Percentiles rank a stretch among this genome's conserved stretches.
Evolutionary conservation across 2,113 vertebrate genomes (phyloP).

Genomic region (Chinchilla lanigera): DNA sequence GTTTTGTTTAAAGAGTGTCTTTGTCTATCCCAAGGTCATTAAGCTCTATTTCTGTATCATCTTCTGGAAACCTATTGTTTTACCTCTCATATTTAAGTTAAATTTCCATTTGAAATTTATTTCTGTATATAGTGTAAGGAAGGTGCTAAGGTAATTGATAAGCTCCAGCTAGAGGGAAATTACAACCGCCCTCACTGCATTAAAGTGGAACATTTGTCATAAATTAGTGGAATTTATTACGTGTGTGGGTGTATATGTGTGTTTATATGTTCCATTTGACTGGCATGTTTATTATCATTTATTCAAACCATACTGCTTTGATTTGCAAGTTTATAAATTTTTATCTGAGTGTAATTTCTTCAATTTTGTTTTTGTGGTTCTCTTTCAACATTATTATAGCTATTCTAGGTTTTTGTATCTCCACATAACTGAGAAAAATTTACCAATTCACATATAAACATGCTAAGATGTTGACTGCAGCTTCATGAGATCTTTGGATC

Average conservation of each 20-base stretch:
- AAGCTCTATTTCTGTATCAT: not conserved
- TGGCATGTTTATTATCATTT: not conserved
- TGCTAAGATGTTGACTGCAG: not conserved
- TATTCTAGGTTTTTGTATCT: not conserved
- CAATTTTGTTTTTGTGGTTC: not conserved
- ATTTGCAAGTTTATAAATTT: not conserved
- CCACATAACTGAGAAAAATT: not conserved
- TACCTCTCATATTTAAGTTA: not conserved
- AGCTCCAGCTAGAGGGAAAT: not conserved
- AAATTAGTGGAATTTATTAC: not conserved
- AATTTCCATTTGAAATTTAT: not conserved
- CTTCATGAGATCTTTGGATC: not conserved
- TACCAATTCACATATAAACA: not conserved
- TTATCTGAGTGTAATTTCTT: not conserved
- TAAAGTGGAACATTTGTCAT: not conserved
- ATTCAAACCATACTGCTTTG: not conserved
- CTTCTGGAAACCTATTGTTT: not conserved
- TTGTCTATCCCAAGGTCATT: not conserved
- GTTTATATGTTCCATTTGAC: not conserved
- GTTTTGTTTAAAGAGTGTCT: not conserved
- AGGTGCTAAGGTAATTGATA: constrained; percentile 1
- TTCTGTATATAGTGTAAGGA: not conserved
- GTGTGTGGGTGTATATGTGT: not conserved
- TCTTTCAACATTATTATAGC: not conserved
- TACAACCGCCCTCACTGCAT: not conserved